Percentiles rank a stretch among this genome's conserved stretches.
Conservation (phyloP, 2,888 invertebrate genomes). For the Salticus scenicus region DNA sequence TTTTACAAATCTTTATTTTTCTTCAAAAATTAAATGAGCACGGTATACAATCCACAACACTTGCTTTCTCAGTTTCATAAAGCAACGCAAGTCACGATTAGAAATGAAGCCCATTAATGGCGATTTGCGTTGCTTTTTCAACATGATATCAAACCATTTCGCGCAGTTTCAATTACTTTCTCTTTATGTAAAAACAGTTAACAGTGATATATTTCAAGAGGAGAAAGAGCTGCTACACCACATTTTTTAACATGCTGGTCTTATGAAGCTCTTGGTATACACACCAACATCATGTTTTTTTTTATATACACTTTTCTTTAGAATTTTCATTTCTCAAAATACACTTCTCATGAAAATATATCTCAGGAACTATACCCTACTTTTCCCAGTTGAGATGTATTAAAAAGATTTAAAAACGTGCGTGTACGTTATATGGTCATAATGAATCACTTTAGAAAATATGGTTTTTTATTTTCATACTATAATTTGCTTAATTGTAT, state of each 20-base stretch:
- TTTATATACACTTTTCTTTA: constrained; percentile 12
- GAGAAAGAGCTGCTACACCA: neutral
- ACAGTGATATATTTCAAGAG: neutral
- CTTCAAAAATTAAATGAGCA: neutral
- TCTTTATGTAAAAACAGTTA: neutral
- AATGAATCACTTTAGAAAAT: neutral
- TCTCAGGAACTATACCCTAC: constrained; percentile 40
- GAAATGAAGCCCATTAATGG: neutral
- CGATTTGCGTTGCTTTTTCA: neutral
- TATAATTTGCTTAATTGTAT: too few species aligned
- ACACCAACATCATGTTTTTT: neutral
- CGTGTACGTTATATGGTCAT: constrained; percentile 17
- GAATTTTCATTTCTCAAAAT: constrained; percentile 23
- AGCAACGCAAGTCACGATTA: neutral
- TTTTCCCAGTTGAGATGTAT: neutral
- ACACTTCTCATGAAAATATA: constrained; percentile 31
- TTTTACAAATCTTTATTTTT: constrained; percentile 3
- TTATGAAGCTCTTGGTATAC: neutral
- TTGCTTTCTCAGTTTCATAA: neutral
- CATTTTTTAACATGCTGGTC: too few species aligned
- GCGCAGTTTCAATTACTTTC: neutral
- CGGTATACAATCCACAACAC: constrained; percentile 9
- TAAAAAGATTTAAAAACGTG: neutral
- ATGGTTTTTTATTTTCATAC: too few species aligned
- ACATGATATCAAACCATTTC: neutral